Evolutionary conservation across 2,888 invertebrate genomes (phyloP), one percentile per base, ranked within the genome.

Genomic region (Allygus modestus): DNA sequence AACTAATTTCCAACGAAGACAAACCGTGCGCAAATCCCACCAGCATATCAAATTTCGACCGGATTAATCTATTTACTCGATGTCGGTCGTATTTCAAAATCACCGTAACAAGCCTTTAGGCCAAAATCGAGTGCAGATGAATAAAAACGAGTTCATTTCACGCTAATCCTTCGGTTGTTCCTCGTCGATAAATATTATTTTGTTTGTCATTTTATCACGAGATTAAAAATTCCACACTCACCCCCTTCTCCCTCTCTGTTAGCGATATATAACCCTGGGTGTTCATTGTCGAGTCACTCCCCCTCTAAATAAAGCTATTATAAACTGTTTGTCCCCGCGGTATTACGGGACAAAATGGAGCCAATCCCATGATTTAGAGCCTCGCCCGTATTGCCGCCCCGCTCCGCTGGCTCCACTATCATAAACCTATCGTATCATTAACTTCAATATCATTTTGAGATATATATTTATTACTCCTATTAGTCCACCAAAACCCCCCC

Each of bases 261-360:
- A 20, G 73, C 65, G 73, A 73, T 41, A 73, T 73, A 73, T 73
- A 65, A 31, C 65, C 58, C 41, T 33, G 69, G 33, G 41, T 37
- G 41, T 37, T 73, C 73, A 73, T 73, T 73, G 73, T 41, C 41
- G 41, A 15, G 20, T 73, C 41, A 20, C 41, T 23, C 73, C 37
- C 41, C 41, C 73, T 73, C 73, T 73, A 43, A 73, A 73, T 73
- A 73, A 73, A 73, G 73, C 73, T 73, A 73, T 73, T 73, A 73
- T 73, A 73, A 37, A 73, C 37, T 73, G 73, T 73, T 73, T 73
- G 73, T 73, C 73, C 41, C 73, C 41, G 33, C 41, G 65, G 65
- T 65, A 65, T 65, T 65, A 65, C 65, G 43, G 73, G 73, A 73
- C 73, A 73, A 43, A 73, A 73, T 73, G 73, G 73, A 73, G 73